Conservation (phyloP, 53 echinoderm and acorn worm species). For the Paelopatides confundens region DNA sequence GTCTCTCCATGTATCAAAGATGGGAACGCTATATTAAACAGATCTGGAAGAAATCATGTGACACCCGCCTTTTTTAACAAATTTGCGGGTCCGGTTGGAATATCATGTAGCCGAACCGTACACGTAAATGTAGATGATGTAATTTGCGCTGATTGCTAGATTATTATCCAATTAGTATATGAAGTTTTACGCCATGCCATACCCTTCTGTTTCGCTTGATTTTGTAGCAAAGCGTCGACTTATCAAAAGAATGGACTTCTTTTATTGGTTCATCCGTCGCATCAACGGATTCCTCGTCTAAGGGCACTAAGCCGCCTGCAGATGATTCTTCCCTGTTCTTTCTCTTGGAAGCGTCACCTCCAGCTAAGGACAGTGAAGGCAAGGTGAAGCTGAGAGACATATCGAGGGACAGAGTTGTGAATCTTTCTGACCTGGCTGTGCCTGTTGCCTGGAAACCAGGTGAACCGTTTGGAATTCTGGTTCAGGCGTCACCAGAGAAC, state of each 20-base stretch:
- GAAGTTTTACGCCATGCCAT: too few species aligned
- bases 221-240: conserved; percentile 86
- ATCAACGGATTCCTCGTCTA: conserved; percentile 39
- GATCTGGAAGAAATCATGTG: too few species aligned
- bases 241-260: conserved; percentile 93
- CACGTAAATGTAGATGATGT: too few species aligned
- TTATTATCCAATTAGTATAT: too few species aligned
- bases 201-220: too few species aligned
- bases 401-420: conserved; percentile 80
- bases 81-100: too few species aligned
- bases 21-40: too few species aligned
- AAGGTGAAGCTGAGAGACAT: conserved; percentile 78
- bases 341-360: conserved; percentile 91
- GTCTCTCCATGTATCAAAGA: too few species aligned
- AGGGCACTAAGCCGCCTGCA: neutral
- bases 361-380: conserved; percentile 79
- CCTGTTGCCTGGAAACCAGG: conserved; percentile 97
- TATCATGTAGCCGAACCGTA: too few species aligned
- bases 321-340: conserved; percentile 63
- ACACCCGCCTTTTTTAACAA: too few species aligned
- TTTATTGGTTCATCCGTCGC: conserved; percentile 83
- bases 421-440: conserved; percentile 84
- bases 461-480: conserved; percentile 96
- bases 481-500: conserved; percentile 78
- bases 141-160: too few species aligned